Percentiles rank a stretch among this genome's conserved stretches.
phyloP scores from a whole-genome alignment of 2,113 vertebrate species.

The Hydrolagus affinis region DNA sequence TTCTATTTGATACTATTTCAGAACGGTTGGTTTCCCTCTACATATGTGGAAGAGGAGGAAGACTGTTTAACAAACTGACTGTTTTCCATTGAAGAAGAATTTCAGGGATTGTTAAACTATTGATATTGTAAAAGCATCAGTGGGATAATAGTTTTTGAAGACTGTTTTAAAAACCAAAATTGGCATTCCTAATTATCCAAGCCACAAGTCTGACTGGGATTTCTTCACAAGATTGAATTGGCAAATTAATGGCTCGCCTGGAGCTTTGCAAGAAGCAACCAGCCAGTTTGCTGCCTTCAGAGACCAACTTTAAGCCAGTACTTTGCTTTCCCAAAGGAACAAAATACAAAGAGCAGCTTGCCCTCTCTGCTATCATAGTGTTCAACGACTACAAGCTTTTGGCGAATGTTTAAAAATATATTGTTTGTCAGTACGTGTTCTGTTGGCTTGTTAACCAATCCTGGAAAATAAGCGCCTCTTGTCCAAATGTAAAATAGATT shows the following conservation, averaged over 20 bases:
- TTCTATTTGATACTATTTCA: constrained; percentile 42
- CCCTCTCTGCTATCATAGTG: neutral
- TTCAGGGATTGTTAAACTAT: constrained; percentile 46
- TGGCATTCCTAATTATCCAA: constrained; percentile 44
- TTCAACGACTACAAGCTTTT: neutral
- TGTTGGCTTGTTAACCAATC: neutral
- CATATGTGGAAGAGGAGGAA: constrained; percentile 87
- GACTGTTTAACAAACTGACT: constrained; percentile 58
- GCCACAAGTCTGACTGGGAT: constrained; percentile 48
- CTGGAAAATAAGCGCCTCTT: neutral
- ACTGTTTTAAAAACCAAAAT: neutral
- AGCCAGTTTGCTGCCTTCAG: constrained; percentile 40
- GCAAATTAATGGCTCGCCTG: constrained; percentile 49
- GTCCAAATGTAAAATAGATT: neutral
- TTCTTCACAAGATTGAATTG: constrained; percentile 48
- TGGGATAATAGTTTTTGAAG: neutral
- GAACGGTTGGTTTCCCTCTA: constrained; percentile 98
- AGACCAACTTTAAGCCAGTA: constrained; percentile 45
- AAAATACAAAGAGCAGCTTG: constrained; percentile 35
- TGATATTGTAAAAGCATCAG: constrained; percentile 33
- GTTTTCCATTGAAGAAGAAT: constrained; percentile 37
- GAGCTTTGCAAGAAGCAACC: constrained; percentile 47
- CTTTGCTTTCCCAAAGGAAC: constrained; percentile 41
- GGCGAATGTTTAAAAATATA: neutral
- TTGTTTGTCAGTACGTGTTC: neutral